phyloP scores from a whole-genome alignment of 2,888 invertebrate species.

The Bellardia pandia region DNA sequence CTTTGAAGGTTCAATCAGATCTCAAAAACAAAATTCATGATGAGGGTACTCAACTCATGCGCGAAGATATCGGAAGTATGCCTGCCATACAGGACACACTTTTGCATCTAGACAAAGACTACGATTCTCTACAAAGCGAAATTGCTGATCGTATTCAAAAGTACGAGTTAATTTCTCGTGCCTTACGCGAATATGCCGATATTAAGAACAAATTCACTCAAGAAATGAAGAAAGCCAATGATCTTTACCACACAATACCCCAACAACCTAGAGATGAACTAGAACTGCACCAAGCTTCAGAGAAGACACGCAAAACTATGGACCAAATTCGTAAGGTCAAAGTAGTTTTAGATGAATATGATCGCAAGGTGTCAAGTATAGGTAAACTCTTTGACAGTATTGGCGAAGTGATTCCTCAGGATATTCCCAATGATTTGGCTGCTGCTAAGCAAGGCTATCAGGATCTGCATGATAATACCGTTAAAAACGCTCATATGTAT shows the following conservation, averaged over 20 bases:
- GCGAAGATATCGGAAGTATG: conserved; percentile 92
- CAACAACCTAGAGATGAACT: conserved; percentile 89
- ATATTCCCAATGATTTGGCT: conserved; percentile 84
- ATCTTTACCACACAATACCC: conserved; percentile 87
- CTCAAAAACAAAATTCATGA: conserved; percentile 90
- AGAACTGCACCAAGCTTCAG: conserved; percentile 89
- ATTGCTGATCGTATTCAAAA: conserved; percentile 90
- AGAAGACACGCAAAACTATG: conserved; percentile 90
- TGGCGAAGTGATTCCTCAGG: conserved; percentile 85
- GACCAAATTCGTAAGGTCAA: conserved; percentile 91
- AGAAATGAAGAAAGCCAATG: conserved; percentile 89
- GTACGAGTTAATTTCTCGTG: conserved; percentile 89
- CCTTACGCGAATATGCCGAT: conserved; percentile 90
- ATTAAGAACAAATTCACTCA: conserved; percentile 89
- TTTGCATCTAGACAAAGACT: conserved; percentile 90
- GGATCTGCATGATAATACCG: conserved; percentile 88
- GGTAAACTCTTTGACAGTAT: conserved; percentile 84
- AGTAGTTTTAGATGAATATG: conserved; percentile 90
- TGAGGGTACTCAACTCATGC: conserved; percentile 91
- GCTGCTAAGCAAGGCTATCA: conserved; percentile 89
- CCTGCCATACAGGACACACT: conserved; percentile 92
- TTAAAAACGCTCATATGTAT: conserved; percentile 90
- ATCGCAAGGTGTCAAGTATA: conserved; percentile 87
- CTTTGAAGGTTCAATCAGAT: conserved; percentile 86
- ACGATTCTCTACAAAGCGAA: conserved; percentile 91